Evolutionary conservation across 2,797 vertebrate genomes (phyloP), one percentile per base, ranked within the genome.

Genomic region (Malurus leucopterus): DNA sequence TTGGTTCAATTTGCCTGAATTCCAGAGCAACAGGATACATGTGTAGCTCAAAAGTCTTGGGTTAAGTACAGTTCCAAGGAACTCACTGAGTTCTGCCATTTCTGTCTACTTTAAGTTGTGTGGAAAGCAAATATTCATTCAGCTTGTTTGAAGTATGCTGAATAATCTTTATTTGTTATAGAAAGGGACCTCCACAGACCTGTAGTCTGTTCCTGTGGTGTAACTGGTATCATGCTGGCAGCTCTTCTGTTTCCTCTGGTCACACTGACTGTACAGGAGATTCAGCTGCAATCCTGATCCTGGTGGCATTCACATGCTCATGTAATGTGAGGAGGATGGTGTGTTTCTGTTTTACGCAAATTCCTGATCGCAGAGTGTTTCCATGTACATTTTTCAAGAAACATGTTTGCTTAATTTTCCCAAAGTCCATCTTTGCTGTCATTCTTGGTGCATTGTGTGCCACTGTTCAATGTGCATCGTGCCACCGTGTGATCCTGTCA

Each of bases 1-100:
- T 13, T 41, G 78, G 44, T 24, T 19, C 11, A 53, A 67, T 24
- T 14, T 7, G 1, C 15, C 11, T 1, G 0, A 13, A 40, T 64
- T 78, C 14, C 54, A 78, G 41, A 49, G 41, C 0, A 0, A 7
- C 13, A 24, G 12, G 16, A 10, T 43, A 27, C 1, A 0, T 18
- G 8, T 4, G 4, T 40, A 59, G 17, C 47, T 50, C 50, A 26
- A 27, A 70, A 65, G 11, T 34, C 27, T 15, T 2, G 15, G 40
- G 21, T 23, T 70, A 65, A 58, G 27, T 34, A 49, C 6, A 15
- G 34, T 29, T 84, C 38, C 32, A 67, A 77, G 24, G 26, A 55
- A 36, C 19, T n/a, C 26, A 15, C 14, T 1, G 1, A 23, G 36
- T 61, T 26, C 58, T 67, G 32, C 20, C 26, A 30, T 74, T 88